Base-by-base conservation (phyloP, 2,888 invertebrate genomes). In the Oscheius sp. region DNA sequence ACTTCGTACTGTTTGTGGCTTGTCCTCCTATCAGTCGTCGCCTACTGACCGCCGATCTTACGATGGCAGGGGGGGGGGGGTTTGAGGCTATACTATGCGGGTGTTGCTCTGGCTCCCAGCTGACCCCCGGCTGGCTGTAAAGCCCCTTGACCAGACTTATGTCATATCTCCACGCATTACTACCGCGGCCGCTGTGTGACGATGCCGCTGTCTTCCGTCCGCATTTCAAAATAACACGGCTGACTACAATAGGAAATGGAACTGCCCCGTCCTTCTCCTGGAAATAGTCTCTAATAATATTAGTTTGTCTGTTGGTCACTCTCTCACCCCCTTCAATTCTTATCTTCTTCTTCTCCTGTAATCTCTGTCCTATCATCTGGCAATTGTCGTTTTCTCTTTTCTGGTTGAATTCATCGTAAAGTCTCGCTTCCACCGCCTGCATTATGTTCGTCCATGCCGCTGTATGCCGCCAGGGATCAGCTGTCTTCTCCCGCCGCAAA, bases 111-210 rank as follows among this genome's bases (percentile, higher is more conserved):
- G 35, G 5, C 35, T 35, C 35, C 35, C 66, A 66, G 52, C 66
- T 66, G 66, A 66, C 66, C 66, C 66, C 66, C 66, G 52, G 25
- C 27, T 52, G 66, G 66, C 52, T 66, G 66, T 66, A 66, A 66
- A 52, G 66, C 25, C 52, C 52, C 52, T 52, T 66, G 66, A 66
- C 66, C 66, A 66, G 66, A 52, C 66, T 66, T 66, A 66, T 49
- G 52, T 66, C 66, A 66, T 66, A 61, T 41, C 61, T 55, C 55
- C 66, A 49, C 66, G 35, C 52, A 52, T 66, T 66, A 66, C 66
- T 66, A 52, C 66, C 29, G 43, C 21, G 61, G 18, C 66, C 35
- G 25, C 66, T 27, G 52, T 66, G 49, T 61, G 61, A 43, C 43
- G 43, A n/a, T 61, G 9, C 43, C 43, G 43, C 61, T 12, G 21